A percentile compares a stretch with the other conserved stretches of the same genome.
These are phyloP conservation scores for Trissolcus brochymenae DNA, from an alignment of 2,888 invertebrate genomes.

Conservation along the genomic window DNA sequence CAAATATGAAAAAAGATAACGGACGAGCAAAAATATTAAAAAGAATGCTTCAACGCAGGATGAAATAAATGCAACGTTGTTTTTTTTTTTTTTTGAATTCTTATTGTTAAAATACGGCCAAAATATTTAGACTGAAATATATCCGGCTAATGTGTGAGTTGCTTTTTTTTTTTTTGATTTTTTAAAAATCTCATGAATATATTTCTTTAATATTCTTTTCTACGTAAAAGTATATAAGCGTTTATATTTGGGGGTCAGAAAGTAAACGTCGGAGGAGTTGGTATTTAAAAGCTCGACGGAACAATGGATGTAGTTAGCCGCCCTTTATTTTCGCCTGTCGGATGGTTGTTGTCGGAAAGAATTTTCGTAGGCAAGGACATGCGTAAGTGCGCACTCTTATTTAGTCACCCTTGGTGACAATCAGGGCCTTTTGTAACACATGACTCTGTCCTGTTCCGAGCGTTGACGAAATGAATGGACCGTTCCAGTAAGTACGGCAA, in stretches of 20 bases:
- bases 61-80: no score
- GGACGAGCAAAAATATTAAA: background rate
- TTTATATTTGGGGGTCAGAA: slow-evolving; percentile 30
- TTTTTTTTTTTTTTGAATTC: no score
- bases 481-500: slow-evolving; percentile 12
- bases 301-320: slow-evolving; percentile 41
- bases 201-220: background rate
- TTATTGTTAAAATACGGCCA: no score
- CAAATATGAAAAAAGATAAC: background rate
- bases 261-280: slow-evolving; percentile 21
- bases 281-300: slow-evolving; percentile 18
- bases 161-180: background rate
- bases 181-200: background rate
- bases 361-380: slow-evolving; percentile 24
- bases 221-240: slow-evolving; percentile 4
- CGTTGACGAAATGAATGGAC: slow-evolving; percentile 26
- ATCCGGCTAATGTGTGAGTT: no score
- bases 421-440: slow-evolving; percentile 43
- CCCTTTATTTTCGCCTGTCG: slow-evolving; percentile 28
- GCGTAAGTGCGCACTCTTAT: slow-evolving; percentile 43
- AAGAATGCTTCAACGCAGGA: no score
- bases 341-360: slow-evolving; percentile 18
- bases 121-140: no score
- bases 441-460: slow-evolving; percentile 27
- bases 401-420: slow-evolving; percentile 51